Conservation (phyloP, 2,797 vertebrate species). For the Lophotriccus pileatus region DNA sequence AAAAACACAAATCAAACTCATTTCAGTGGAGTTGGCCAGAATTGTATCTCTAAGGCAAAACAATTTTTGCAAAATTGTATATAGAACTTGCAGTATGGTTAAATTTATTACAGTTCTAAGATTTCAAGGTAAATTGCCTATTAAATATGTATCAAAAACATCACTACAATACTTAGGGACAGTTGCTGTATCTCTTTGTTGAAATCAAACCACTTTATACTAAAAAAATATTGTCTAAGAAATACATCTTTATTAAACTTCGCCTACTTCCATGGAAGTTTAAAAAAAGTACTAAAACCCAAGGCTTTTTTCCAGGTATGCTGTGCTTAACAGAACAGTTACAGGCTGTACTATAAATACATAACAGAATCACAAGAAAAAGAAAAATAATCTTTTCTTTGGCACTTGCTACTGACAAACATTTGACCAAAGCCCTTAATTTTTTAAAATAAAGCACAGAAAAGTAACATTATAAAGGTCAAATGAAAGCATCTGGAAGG, state of each 20-base stretch:
- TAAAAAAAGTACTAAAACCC: neutral
- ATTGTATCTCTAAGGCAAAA: neutral
- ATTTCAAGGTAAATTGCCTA: neutral
- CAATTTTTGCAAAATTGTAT: neutral
- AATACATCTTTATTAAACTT: neutral
- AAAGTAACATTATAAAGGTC: constrained; percentile 59
- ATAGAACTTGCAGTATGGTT: neutral
- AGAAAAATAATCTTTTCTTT: constrained; percentile 24
- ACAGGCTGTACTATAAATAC: constrained; percentile 7
- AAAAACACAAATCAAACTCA: neutral
- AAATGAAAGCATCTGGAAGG: constrained; percentile 57
- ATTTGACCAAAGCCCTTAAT: constrained; percentile 15
- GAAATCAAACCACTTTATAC: neutral
- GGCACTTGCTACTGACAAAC: constrained; percentile 39
- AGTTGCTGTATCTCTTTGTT: neutral
- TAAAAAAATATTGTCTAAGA: neutral
- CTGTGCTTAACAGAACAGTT: neutral
- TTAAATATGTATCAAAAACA: neutral
- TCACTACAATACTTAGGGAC: neutral
- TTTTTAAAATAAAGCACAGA: constrained; percentile 38
- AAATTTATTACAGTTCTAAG: neutral
- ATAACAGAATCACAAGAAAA: neutral
- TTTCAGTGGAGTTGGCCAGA: neutral
- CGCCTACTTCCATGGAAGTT: neutral
- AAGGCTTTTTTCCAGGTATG: neutral